Evolutionary conservation across 2,888 invertebrate genomes (phyloP), one percentile per base, ranked within the genome.

Genomic region (Hecatera dysodea): DNA sequence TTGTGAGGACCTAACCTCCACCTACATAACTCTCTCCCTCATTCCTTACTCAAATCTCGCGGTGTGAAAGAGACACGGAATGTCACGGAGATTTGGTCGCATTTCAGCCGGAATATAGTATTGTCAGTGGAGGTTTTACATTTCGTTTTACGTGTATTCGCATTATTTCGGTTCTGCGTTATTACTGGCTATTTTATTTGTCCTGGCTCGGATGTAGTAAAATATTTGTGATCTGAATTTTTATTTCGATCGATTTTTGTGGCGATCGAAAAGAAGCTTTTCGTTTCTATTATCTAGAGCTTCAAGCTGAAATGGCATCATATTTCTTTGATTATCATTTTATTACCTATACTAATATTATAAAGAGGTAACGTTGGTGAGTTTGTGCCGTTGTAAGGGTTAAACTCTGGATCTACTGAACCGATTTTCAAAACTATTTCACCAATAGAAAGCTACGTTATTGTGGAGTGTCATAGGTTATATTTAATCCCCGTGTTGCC

Each of bases 1-100:
- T 70, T 61, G 68, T 67, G 60, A 75, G 63, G 71, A 75, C 70
- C 33, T 65, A 75, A 78, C 75, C 55, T 78, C 39, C 19, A 29
- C 27, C 53, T 52, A 29, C 44, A 44, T 69, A 15, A 46, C 24
- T 39, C 56, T 70, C 82, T 72, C 73, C 11, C 69, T 82, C 70
- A 67, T 66, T 59, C 73, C 22, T 48, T 22, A 1, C 12, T 39
- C n/a, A 62, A 29, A 59, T 22, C 39, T 22, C 1, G n/a, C 27
- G 2, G 24, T 19, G 67, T 70, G 68, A 81, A 17, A 77, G 70
- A 62, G 84, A 82, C 61, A 11, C 36, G 36, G 50, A 12, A 17
- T 67, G 62, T n/a, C 39, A 55, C 29, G n/a, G 56, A 60, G 69
- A 74, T 79, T 77, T 70, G 56, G 68, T 75, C 57, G n/a, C 62